Evolutionary conservation across 2,113 vertebrate species (phyloP).

Genomic region (Gavia stellata): DNA sequence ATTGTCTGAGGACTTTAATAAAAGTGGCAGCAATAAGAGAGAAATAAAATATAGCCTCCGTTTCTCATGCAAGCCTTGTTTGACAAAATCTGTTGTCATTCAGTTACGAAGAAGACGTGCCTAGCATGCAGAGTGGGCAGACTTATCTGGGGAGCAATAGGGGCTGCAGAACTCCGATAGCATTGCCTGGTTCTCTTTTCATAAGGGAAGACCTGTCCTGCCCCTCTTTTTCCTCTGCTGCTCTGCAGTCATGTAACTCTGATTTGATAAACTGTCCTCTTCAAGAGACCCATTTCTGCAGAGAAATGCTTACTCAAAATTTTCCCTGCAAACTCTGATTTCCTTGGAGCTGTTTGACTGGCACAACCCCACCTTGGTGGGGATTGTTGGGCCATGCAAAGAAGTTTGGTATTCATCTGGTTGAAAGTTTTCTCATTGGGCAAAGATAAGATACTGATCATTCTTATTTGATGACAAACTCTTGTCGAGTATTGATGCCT

Average conservation of each 20-base stretch:
- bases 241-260: neutral
- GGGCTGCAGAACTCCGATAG: neutral
- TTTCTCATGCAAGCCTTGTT: neutral
- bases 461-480: neutral
- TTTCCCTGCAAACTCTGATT: neutral
- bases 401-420: neutral
- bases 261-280: neutral
- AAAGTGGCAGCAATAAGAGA: neutral
- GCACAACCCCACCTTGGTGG: fast-evolving
- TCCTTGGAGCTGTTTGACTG: neutral
- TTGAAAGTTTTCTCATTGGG: neutral
- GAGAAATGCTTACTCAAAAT: neutral
- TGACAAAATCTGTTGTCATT: neutral
- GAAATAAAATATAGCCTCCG: neutral
- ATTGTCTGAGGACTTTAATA: slow-evolving; percentile 4
- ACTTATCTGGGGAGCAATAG: neutral
- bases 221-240: neutral
- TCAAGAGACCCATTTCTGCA: neutral
- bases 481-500: neutral
- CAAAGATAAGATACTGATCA: neutral
- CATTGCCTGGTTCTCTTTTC: neutral
- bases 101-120: neutral
- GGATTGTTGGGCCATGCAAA: neutral
- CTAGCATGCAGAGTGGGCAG: neutral
- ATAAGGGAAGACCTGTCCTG: neutral